Base-by-base conservation (phyloP, 2,113 vertebrate genomes). In the Piprites chloris region DNA sequence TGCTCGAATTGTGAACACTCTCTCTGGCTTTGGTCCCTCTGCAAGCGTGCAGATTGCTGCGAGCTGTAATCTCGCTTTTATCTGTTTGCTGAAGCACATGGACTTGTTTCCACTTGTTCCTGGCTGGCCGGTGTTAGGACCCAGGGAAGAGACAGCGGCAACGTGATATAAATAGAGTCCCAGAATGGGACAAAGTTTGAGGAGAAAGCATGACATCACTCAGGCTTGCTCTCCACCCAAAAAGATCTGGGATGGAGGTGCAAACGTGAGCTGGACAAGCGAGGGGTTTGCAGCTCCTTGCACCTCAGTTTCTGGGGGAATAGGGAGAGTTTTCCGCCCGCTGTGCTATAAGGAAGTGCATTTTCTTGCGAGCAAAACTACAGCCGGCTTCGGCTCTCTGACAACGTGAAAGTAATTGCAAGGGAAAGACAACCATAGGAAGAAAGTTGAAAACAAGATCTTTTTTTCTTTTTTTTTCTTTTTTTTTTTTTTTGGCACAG, bases 141-240 rank as follows among this genome's bases (percentile, higher is more conserved):
- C 97, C 98, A 95, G 98, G 62, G 87, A 90, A 76, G 95, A 93
- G 93, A 13, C 58, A 24, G 91, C 91, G n/a, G 96, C 83, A 75
- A 24, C 9, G 61, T 65, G 97, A 93, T 96, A 97, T 96, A 97
- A 98, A 97, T 93, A 98, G 97, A 94, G 94, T 47, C 53, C 93
- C 93, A 59, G 97, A 79, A 84, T n/a, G 90, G 97, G 95, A 87
- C 95, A 68, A 94, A 88, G 97, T 97, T 94, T 95, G 96, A 91
- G 96, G 44, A 94, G 96, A 92, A 94, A 96, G 89, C 62, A 97
- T 98, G 98, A 98, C 98, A 97, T 98, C 99, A 98, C 95, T 95
- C 93, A 81, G 95, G 87, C 94, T 97, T 96, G 97, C 97, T 98
- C 98, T 97, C 98, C 98, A 97, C 98, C 98, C 98, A 87, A 92